These are phyloP conservation scores for Carpatolechia fugitivella DNA, from an alignment of 2,888 invertebrate genomes.

Conservation along the genomic window DNA sequence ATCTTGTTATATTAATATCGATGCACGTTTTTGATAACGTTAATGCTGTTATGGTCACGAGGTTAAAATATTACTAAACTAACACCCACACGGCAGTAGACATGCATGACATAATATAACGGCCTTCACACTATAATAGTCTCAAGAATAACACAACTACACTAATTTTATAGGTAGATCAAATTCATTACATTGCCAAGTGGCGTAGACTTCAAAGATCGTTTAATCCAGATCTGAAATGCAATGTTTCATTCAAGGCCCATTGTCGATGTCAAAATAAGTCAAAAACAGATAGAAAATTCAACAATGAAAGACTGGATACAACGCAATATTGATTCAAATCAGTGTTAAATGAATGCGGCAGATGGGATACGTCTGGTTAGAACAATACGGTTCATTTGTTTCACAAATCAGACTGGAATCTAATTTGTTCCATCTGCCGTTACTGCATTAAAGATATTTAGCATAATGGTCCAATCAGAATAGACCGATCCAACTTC, in stretches of 20 bases:
- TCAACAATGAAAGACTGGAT: no score
- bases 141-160: slow-evolving; percentile 15
- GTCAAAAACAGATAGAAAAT: no score
- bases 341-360: no score
- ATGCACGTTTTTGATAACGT: not conserved
- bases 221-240: not conserved
- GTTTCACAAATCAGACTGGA: not conserved
- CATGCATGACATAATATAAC: slow-evolving; percentile 25
- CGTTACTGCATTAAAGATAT: not conserved
- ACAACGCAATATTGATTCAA: no score
- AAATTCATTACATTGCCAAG: not conserved
- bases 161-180: not conserved
- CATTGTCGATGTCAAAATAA: no score
- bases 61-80: not conserved
- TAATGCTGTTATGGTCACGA: not conserved
- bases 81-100: not conserved
- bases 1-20: no score
- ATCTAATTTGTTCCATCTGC: not conserved
- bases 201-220: slow-evolving; percentile 3
- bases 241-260: no score
- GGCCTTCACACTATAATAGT: slow-evolving; percentile 25
- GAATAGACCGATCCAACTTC: no score
- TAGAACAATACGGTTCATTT: not conserved
- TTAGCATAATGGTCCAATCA: no score
- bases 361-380: no score